Conservation (phyloP, 2,797 vertebrate species). For the Enteromius treurensis region DNA sequence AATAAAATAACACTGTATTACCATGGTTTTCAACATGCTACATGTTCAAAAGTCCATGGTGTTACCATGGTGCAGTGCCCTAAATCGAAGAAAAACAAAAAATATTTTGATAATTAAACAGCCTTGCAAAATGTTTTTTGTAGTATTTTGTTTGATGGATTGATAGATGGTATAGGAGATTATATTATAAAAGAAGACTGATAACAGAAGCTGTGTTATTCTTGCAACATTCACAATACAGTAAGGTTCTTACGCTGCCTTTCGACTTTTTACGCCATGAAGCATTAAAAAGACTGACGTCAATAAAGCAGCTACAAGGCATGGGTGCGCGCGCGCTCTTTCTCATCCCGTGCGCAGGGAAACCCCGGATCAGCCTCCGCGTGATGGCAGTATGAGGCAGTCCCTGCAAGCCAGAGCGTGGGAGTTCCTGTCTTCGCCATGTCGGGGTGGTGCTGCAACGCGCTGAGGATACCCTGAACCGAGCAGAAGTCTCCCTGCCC, state of each 20-base stretch:
- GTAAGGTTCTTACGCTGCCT: neutral
- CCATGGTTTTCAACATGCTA: neutral
- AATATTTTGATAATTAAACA: neutral
- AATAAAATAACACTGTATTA: neutral
- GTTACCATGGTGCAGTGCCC: neutral
- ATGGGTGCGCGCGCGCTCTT: neutral
- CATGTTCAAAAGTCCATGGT: neutral
- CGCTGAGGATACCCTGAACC: conserved; percentile 69
- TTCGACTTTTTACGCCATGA: neutral
- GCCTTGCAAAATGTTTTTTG: neutral
- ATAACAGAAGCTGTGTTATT: neutral
- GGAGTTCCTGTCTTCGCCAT: conserved; percentile 82
- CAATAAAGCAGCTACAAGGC: conserved; percentile 40
- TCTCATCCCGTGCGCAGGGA: conserved; percentile 58
- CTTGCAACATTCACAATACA: neutral
- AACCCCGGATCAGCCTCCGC: conserved; percentile 75
- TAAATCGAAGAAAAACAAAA: neutral
- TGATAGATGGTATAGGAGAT: neutral
- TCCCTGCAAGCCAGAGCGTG: conserved; percentile 69
- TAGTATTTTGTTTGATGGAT: neutral
- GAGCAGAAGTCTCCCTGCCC: conserved; percentile 58
- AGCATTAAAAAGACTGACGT: conserved; percentile 30
- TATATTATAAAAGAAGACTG: neutral
- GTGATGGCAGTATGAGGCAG: conserved; percentile 79
- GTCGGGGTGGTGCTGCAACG: conserved; percentile 77